A percentile compares a stretch with the other conserved stretches of the same genome.
Conservation (phyloP, 2,113 vertebrate genomes). For the Struthio camelus region DNA sequence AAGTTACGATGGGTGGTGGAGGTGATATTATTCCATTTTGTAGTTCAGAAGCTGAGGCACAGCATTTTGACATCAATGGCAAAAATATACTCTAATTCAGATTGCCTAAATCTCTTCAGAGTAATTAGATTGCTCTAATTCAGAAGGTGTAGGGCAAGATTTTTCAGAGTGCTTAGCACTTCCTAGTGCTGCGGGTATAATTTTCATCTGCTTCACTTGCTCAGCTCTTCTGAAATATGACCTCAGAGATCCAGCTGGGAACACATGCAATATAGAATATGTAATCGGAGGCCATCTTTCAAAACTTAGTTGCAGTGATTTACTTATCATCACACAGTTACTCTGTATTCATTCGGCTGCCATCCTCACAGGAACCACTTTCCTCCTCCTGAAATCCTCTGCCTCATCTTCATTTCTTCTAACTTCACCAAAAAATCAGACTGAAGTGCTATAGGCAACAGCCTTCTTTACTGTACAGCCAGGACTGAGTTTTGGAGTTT, state of each 20-base stretch:
- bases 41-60: not conserved
- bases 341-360: not conserved
- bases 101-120: too few species aligned
- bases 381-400: not conserved
- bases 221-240: slow-evolving; percentile 1
- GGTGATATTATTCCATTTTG: not conserved
- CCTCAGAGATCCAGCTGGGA: not conserved
- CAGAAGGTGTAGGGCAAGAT: not conserved
- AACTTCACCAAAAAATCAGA: not conserved
- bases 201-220: not conserved
- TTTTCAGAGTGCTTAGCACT: not conserved
- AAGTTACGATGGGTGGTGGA: fast-evolving
- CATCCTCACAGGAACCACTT: not conserved
- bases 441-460: not conserved
- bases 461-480: not conserved
- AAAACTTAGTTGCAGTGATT: not conserved
- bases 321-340: not conserved
- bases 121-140: too few species aligned
- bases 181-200: not conserved
- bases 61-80: not conserved
- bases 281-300: not conserved
- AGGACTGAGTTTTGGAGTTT: not conserved
- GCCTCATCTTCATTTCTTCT: not conserved
- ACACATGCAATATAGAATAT: not conserved
- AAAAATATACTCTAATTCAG: not conserved